Evolutionary conservation across 2,888 invertebrate species (phyloP).

Genomic region (Melieria picta): DNA sequence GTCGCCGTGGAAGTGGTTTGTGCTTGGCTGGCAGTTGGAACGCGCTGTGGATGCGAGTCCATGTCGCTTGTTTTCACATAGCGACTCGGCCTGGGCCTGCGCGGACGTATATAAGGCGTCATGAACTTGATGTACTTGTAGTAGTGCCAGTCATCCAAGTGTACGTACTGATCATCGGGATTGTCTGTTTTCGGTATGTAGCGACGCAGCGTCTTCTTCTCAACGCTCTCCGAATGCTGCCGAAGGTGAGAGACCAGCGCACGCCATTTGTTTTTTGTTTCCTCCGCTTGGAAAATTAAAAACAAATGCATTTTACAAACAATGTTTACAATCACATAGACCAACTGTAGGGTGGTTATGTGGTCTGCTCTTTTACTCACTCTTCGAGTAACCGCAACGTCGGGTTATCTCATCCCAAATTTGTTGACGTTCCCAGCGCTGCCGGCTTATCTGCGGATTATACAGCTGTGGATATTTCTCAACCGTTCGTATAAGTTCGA

Average conservation of each 20-base stretch:
- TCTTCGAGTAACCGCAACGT: slow-evolving; percentile 35
- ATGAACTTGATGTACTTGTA: slow-evolving; percentile 43
- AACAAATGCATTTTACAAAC: not conserved
- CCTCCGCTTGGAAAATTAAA: slow-evolving; percentile 36
- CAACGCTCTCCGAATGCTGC: slow-evolving; percentile 38
- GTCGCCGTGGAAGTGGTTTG: slow-evolving; percentile 11
- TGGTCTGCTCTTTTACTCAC: slow-evolving; percentile 32
- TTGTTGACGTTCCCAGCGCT: slow-evolving; percentile 35
- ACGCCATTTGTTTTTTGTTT: slow-evolving; percentile 43
- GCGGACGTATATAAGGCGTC: slow-evolving; percentile 26
- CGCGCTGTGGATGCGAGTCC: too few relatives aligned
- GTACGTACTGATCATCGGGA: slow-evolving; percentile 39
- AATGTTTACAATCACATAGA: too few relatives aligned
- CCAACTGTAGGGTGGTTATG: too few relatives aligned
- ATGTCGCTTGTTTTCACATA: too few relatives aligned
- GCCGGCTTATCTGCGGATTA: slow-evolving; percentile 1
- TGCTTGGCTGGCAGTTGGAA: too few relatives aligned
- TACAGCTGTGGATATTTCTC: slow-evolving; percentile 27
- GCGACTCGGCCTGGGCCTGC: too few relatives aligned
- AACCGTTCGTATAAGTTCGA: slow-evolving; percentile 15
- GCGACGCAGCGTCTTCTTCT: slow-evolving; percentile 38
- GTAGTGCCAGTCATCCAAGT: slow-evolving; percentile 42
- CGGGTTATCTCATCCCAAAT: slow-evolving; percentile 41
- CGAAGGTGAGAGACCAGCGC: slow-evolving; percentile 39
- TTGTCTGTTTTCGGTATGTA: slow-evolving; percentile 41